These are phyloP conservation scores for Zaprionus vittiger DNA, from an alignment of 1,140 invertebrate genomes.

Conservation along the genomic window DNA sequence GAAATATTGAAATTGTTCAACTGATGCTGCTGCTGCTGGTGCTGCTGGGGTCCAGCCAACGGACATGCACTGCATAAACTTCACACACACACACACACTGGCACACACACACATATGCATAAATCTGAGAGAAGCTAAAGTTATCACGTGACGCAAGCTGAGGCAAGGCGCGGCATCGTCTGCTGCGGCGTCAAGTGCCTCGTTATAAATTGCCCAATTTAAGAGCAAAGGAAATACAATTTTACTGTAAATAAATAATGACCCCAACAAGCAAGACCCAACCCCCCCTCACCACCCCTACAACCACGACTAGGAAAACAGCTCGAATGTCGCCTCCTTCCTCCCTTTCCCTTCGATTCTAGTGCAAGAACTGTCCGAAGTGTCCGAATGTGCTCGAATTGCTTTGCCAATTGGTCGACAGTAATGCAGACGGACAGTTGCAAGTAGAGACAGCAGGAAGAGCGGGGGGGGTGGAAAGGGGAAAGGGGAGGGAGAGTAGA, in stretches of 20 bases:
- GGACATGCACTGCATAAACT: constrained; percentile 48
- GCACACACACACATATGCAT: constrained; percentile 27
- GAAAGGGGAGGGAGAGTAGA: neutral
- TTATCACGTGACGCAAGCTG: constrained; percentile 60
- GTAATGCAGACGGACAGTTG: constrained; percentile 28
- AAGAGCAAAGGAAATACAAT: constrained; percentile 76
- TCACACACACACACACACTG: constrained; percentile 32
- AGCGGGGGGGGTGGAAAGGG: neutral
- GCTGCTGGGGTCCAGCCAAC: constrained; percentile 51
- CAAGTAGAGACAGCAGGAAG: neutral
- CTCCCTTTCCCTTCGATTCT: too few relatives aligned
- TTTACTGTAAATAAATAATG: constrained; percentile 80
- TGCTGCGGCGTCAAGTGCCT: constrained; percentile 72
- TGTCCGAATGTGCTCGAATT: constrained; percentile 11
- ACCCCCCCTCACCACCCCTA: neutral
- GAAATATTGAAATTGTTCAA: constrained; percentile 80
- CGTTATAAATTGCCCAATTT: constrained; percentile 80
- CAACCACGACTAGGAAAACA: constrained; percentile 17
- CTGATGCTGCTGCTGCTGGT: constrained; percentile 49
- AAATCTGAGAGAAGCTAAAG: constrained; percentile 46
- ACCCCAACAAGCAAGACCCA: constrained; percentile 34
- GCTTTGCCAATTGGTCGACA: constrained; percentile 39
- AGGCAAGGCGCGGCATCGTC: constrained; percentile 21
- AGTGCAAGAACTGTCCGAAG: neutral
- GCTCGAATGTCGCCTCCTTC: neutral